These are phyloP conservation scores for Rhagonycha fulva DNA, from an alignment of 2,888 invertebrate species.

Conservation along the genomic window DNA sequence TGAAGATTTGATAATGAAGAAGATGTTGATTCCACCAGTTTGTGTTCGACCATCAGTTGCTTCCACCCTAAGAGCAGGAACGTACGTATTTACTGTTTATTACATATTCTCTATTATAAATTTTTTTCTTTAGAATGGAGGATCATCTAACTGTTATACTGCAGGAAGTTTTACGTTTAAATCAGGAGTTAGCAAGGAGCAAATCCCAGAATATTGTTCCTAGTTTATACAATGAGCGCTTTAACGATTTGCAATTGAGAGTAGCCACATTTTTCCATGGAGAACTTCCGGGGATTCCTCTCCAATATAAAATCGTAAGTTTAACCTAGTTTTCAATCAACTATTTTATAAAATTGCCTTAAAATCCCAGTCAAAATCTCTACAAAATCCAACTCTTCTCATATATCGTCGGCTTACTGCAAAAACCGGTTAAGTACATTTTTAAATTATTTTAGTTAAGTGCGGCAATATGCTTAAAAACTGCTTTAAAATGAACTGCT, in stretches of 20 bases:
- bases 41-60: conserved; percentile 96
- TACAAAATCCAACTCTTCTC: too few relatives aligned
- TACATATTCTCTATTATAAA: neutral
- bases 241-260: conserved; percentile 96
- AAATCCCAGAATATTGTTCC: conserved; percentile 87
- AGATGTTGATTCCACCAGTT: conserved; percentile 93
- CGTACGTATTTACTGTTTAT: conserved; percentile 62
- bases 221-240: conserved; percentile 90
- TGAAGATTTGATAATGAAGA: conserved; percentile 86
- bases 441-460: too few relatives aligned
- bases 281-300: conserved; percentile 92
- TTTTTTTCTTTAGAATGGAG: conserved; percentile 71
- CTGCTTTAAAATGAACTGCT: too few relatives aligned
- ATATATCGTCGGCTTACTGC: too few relatives aligned
- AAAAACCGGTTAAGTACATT: too few relatives aligned
- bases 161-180: conserved; percentile 7
- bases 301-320: conserved; percentile 61
- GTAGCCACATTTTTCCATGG: conserved; percentile 96
- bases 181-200: conserved; percentile 57
- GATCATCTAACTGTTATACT: conserved; percentile 97
- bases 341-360: too few relatives aligned
- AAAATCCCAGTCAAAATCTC: neutral
- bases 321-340: neutral
- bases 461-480: too few relatives aligned
- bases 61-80: conserved; percentile 93